A percentile compares a stretch with the other conserved stretches of the same genome.
phyloP scores from a whole-genome alignment of 2,888 invertebrate species.

The Rotaria socialis region DNA sequence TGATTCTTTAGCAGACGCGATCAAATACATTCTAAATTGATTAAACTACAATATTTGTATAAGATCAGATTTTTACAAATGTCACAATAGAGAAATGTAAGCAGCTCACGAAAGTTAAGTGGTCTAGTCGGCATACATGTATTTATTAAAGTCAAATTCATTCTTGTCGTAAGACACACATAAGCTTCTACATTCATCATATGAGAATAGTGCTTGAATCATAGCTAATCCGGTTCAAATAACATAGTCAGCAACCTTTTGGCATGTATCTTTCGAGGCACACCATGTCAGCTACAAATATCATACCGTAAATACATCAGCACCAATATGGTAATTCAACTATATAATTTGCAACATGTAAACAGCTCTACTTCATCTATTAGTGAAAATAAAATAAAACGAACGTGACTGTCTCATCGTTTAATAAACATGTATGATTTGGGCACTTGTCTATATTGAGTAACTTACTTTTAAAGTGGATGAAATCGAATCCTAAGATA shows the following conservation, averaged over 20 bases:
- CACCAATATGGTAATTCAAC: neutral
- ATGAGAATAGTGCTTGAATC: neutral
- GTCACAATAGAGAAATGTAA: constrained; percentile 16
- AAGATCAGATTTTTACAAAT: constrained; percentile 23
- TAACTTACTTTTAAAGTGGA: neutral
- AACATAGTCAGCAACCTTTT: neutral
- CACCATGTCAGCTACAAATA: neutral
- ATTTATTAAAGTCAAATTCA: neutral
- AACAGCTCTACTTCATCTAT: neutral
- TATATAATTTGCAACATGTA: neutral
- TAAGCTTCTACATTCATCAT: neutral
- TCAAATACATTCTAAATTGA: neutral
- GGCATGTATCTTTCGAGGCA: neutral
- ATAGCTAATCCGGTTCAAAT: neutral
- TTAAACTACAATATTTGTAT: neutral
- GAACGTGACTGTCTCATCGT: neutral
- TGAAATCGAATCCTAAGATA: too few relatives aligned
- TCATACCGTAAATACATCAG: neutral
- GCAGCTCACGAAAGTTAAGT: neutral
- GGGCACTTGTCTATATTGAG: neutral
- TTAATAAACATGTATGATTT: neutral
- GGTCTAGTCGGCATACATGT: neutral
- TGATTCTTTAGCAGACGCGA: neutral
- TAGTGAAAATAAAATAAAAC: neutral
- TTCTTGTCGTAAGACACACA: neutral